Base-by-base conservation (phyloP, 2,113 vertebrate genomes). In the Oceanodroma tethys region DNA sequence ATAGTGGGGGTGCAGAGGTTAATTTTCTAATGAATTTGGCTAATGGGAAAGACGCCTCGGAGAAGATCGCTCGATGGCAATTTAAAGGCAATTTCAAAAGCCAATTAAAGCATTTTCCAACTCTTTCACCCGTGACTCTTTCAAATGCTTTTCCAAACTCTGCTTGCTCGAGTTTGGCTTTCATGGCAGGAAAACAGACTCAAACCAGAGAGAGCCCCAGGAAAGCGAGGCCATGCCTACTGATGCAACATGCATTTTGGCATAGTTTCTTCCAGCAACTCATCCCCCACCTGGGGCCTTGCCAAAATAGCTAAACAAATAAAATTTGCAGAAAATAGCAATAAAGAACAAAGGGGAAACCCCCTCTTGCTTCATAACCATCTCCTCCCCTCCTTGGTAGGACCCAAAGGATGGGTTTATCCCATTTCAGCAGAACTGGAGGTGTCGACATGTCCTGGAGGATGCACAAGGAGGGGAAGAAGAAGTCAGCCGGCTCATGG, bases 61-160 rank as follows among this genome's bases (percentile, higher is more conserved):
- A 82, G 75, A 67, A 67, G 45, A 71, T 80, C 12, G 4, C 66
- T 93, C 1, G 0, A 74, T 71, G 79, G 74, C n/a, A 81, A 95
- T 94, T 75, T 40, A 43, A 48, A 80, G 47, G 38, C 63, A 84
- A 65, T 92, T 71, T 67, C 86, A 48, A 66, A 90, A 92, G 60
- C 45, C 45, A 88, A 4, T 78, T 60, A 88, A 92, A 90, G 23
- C 10, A 6, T 58, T 95, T 90, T 74, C 59, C 27, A 71, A 17
- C 30, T 71, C 86, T 70, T 81, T 88, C 79, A 85, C 30, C 70
- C 40, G 3, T 23, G 48, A 60, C 40, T 60, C 68, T 70, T n/a
- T 50, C 27, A 90, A 87, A 70, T 47, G 79, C 26, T 92, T 90
- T 90, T 90, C 45, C 1, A 2, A 78, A 22, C 45, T 52, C 55